Percentiles rank a stretch among this genome's conserved stretches.
phyloP scores from a whole-genome alignment of 2,113 vertebrate species.

The Xiphophorus hellerii region DNA sequence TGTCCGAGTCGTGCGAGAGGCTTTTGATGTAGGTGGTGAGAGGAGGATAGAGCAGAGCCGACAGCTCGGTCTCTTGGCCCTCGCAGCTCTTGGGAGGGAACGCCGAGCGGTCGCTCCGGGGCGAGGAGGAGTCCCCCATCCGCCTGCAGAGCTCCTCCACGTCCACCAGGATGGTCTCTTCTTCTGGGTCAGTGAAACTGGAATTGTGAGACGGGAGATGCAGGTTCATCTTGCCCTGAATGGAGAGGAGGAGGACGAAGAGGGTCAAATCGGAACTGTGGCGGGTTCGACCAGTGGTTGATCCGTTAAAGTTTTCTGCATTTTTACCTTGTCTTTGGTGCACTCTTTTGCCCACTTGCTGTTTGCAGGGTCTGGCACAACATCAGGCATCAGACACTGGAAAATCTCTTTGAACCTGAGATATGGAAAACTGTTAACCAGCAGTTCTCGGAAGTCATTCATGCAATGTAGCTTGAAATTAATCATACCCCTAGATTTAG shows the following conservation, averaged over 20 bases:
- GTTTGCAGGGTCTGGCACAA: slow-evolving; percentile 82
- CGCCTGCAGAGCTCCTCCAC: slow-evolving; percentile 70
- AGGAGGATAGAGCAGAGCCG: slow-evolving; percentile 24
- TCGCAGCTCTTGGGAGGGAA: neutral
- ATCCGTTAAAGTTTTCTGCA: neutral
- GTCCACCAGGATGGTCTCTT: slow-evolving; percentile 64
- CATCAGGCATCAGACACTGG: slow-evolving; percentile 60
- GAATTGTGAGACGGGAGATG: slow-evolving; percentile 47
- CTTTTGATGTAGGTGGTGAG: slow-evolving; percentile 77
- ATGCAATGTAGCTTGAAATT: too few relatives aligned
- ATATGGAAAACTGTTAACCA: slow-evolving; percentile 11
- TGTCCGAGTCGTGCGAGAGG: slow-evolving; percentile 76
- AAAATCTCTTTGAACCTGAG: slow-evolving; percentile 58
- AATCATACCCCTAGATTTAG: too few relatives aligned
- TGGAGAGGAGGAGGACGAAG: neutral
- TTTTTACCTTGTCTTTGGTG: slow-evolving; percentile 65
- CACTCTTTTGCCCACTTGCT: slow-evolving; percentile 83
- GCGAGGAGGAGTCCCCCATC: neutral
- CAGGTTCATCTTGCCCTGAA: slow-evolving; percentile 67
- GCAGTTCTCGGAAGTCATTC: neutral
- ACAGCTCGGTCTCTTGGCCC: neutral
- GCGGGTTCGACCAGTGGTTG: neutral
- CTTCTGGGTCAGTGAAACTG: slow-evolving; percentile 56
- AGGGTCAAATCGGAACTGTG: neutral
- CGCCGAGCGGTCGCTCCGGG: neutral